These are phyloP conservation scores for Wasmannia auropunctata DNA, from an alignment of 1,140 invertebrate species.

Conservation along the genomic window DNA sequence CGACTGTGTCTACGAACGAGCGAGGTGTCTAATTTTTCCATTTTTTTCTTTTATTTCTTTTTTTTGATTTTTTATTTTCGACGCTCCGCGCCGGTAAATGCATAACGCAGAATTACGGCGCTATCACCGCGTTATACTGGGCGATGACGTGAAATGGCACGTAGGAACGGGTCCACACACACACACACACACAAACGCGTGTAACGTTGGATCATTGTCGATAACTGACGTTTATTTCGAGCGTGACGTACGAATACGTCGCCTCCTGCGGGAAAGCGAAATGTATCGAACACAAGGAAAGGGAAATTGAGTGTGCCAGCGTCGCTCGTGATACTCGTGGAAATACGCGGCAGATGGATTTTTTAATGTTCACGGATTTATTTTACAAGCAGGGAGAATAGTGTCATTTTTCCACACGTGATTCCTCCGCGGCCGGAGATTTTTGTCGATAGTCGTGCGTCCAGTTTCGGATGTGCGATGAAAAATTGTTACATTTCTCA, in stretches of 20 bases:
- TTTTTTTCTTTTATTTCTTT: not conserved
- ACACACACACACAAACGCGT: no score
- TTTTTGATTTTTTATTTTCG: conserved; percentile 14
- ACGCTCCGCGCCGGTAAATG: conserved; percentile 40
- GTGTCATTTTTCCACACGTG: conserved; percentile 48
- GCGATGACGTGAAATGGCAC: conserved; percentile 63
- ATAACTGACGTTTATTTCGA: conserved; percentile 60
- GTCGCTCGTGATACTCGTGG: conserved; percentile 18
- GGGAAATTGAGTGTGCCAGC: conserved; percentile 54
- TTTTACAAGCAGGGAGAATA: conserved; percentile 52
- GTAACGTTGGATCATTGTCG: conserved; percentile 48
- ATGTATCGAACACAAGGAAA: conserved; percentile 46
- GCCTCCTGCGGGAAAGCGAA: conserved; percentile 39
- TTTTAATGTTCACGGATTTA: conserved; percentile 55
- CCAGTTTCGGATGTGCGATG: conserved; percentile 15
- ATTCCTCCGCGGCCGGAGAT: conserved; percentile 27
- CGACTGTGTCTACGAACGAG: conserved; percentile 39
- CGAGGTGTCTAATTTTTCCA: conserved; percentile 60
- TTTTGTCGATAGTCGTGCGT: conserved; percentile 30
- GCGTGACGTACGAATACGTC: conserved; percentile 53
- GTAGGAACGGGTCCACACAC: conserved; percentile 24
- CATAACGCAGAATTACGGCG: conserved; percentile 70
- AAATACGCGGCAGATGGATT: conserved; percentile 39
- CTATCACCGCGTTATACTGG: conserved; percentile 56
- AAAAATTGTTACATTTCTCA: conserved; percentile 36